Conservation (phyloP, 2,797 vertebrate genomes). For the Spinibarbus caldwelli region DNA sequence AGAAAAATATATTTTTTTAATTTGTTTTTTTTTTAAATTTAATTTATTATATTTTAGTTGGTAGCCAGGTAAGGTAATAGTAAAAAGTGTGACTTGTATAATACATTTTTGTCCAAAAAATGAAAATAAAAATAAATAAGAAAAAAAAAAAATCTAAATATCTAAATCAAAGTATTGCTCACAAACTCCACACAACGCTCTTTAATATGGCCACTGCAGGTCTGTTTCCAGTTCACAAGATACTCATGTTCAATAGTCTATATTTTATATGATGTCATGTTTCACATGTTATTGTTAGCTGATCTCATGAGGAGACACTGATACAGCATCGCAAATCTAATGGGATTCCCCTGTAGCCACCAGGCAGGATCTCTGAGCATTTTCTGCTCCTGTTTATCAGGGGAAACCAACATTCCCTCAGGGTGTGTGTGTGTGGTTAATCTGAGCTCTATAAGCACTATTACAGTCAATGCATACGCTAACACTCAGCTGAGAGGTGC, state of each 20-base stretch:
- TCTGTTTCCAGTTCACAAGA: slow-evolving; percentile 11
- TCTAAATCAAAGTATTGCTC: too few relatives aligned
- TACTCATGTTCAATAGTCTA: not conserved
- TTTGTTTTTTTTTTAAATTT: too few relatives aligned
- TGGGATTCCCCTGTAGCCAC: slow-evolving; percentile 36
- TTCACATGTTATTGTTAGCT: not conserved
- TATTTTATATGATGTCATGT: not conserved
- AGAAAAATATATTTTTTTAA: too few relatives aligned
- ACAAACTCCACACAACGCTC: not conserved
- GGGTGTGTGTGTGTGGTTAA: slow-evolving; percentile 22
- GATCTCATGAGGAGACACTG: slow-evolving; percentile 3
- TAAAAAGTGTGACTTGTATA: too few relatives aligned
- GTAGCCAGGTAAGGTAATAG: too few relatives aligned
- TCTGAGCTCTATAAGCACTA: slow-evolving; percentile 2
- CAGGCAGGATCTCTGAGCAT: slow-evolving; percentile 45
- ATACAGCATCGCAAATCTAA: slow-evolving; percentile 13
- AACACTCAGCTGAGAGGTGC: slow-evolving; percentile 19
- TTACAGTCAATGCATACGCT: slow-evolving; percentile 9
- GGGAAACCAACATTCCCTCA: slow-evolving; percentile 55
- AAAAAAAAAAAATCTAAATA: too few relatives aligned
- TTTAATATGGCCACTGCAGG: not conserved
- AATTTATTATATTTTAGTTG: too few relatives aligned
- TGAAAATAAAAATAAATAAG: too few relatives aligned
- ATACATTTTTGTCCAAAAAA: too few relatives aligned
- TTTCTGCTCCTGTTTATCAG: slow-evolving; percentile 46